Percentiles rank a stretch among this genome's conserved stretches.
Evolutionary conservation across 2,797 vertebrate genomes (phyloP).

Genomic region (Pseudochirops corinnae): DNA sequence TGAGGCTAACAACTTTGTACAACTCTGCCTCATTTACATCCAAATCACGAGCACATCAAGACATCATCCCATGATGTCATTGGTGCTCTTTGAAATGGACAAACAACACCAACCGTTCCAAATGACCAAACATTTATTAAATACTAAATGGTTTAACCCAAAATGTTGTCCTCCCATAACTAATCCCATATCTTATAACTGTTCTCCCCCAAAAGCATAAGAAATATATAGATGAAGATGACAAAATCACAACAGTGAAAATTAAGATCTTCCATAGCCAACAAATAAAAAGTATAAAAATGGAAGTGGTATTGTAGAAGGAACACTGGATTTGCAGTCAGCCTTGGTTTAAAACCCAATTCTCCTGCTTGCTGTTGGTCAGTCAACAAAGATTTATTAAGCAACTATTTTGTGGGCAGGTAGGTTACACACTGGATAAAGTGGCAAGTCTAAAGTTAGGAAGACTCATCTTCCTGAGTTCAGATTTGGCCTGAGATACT

Average conservation of each 20-base stretch:
- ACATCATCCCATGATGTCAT: not conserved
- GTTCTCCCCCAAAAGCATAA: not conserved
- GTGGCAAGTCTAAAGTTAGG: not conserved
- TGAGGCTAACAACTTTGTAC: not conserved
- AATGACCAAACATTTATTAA: slow-evolving; percentile 8
- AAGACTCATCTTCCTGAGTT: not conserved
- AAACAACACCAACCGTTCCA: not conserved
- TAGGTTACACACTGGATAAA: not conserved
- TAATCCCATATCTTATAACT: not conserved
- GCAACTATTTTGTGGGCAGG: not conserved
- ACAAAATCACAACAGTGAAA: slow-evolving; percentile 32
- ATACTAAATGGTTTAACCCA: not conserved
- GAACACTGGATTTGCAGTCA: not conserved
- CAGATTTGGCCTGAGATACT: not conserved
- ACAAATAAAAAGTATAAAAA: not conserved
- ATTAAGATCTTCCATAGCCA: not conserved
- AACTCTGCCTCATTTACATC: not conserved
- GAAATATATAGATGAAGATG: not conserved
- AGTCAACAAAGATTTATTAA: not conserved
- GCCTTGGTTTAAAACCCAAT: not conserved
- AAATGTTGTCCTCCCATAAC: not conserved
- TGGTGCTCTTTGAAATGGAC: not conserved
- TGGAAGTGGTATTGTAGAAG: not conserved
- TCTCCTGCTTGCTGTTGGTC: not conserved
- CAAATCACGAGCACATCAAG: not conserved